These are phyloP conservation scores for Acanthaster planci DNA, from an alignment of 35 echinoderm and acorn worm species.

Conservation along the genomic window DNA sequence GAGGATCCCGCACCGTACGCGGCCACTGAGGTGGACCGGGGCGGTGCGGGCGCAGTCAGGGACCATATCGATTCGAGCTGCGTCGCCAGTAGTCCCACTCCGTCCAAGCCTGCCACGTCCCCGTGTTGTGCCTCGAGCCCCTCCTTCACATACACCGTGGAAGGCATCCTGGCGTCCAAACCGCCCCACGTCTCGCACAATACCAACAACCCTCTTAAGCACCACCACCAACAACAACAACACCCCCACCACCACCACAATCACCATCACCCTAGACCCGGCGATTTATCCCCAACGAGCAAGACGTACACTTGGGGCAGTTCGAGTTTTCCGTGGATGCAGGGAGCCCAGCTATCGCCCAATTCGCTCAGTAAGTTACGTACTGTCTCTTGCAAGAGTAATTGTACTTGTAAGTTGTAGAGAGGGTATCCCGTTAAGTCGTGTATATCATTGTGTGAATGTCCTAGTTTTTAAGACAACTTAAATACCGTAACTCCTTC, in stretches of 20 bases:
- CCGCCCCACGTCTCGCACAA: background rate
- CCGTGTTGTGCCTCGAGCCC: slow-evolving; percentile 19
- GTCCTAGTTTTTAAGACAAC: too few relatives aligned
- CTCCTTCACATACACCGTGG: slow-evolving; percentile 47
- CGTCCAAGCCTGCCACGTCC: slow-evolving; percentile 19
- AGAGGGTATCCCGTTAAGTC: too few relatives aligned
- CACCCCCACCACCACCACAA: slow-evolving; percentile 13
- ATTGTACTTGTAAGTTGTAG: too few relatives aligned
- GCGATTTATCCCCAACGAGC: slow-evolving; percentile 53
- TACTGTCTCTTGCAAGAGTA: too few relatives aligned
- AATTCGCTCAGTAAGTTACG: slow-evolving; percentile 36
- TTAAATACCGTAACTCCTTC: too few relatives aligned
- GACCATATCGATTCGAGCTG: slow-evolving; percentile 22
- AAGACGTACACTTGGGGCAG: slow-evolving; percentile 62
- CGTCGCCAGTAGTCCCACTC: slow-evolving; percentile 20
- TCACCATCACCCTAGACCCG: slow-evolving; percentile 18
- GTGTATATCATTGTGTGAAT: too few relatives aligned
- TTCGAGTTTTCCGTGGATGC: slow-evolving; percentile 68
- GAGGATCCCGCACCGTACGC: slow-evolving; percentile 31
- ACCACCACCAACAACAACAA: slow-evolving; percentile 5
- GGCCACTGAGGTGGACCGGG: background rate
- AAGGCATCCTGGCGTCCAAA: slow-evolving; percentile 54
- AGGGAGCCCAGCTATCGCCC: slow-evolving; percentile 43
- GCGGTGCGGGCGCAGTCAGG: slow-evolving; percentile 26
- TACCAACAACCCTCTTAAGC: background rate